phyloP scores from a whole-genome alignment of 1,140 invertebrate genomes.

The Formica exsecta region DNA sequence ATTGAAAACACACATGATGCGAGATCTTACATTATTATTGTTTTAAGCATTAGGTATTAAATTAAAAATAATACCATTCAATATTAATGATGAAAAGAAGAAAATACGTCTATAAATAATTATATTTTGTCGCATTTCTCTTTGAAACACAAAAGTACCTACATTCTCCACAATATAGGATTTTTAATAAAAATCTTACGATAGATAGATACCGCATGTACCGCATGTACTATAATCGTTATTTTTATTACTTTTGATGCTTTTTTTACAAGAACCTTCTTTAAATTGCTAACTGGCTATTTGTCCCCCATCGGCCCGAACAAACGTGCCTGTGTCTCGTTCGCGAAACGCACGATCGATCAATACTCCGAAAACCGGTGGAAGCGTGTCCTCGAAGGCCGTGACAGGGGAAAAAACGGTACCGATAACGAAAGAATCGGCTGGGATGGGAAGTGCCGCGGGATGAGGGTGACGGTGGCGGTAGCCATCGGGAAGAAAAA shows the following conservation, averaged over 20 bases:
- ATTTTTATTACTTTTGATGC: not conserved
- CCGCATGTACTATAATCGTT: not conserved
- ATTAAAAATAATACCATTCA: not conserved
- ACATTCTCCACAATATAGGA: not conserved
- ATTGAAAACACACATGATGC: too few relatives aligned
- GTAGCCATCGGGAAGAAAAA: conserved; percentile 62
- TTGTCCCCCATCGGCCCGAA: not conserved
- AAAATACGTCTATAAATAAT: not conserved
- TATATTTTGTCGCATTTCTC: not conserved
- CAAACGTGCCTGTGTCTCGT: conserved; percentile 8
- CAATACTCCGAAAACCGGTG: conserved; percentile 67
- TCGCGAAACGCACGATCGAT: conserved; percentile 62
- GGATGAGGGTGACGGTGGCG: not conserved
- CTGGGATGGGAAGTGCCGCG: conserved; percentile 1
- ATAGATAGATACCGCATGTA: not conserved
- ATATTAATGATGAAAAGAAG: not conserved
- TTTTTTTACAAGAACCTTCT: not conserved
- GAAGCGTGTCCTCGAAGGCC: conserved; percentile 57
- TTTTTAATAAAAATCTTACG: not conserved
- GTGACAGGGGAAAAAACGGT: conserved; percentile 33
- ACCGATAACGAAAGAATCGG: conserved; percentile 52
- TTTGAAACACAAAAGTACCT: not conserved
- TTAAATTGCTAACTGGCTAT: conserved; percentile 48
- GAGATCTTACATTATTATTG: not conserved
- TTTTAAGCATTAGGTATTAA: not conserved